Evolutionary conservation across 2,888 invertebrate genomes (phyloP).

Genomic region (Anthrax anthrax): DNA sequence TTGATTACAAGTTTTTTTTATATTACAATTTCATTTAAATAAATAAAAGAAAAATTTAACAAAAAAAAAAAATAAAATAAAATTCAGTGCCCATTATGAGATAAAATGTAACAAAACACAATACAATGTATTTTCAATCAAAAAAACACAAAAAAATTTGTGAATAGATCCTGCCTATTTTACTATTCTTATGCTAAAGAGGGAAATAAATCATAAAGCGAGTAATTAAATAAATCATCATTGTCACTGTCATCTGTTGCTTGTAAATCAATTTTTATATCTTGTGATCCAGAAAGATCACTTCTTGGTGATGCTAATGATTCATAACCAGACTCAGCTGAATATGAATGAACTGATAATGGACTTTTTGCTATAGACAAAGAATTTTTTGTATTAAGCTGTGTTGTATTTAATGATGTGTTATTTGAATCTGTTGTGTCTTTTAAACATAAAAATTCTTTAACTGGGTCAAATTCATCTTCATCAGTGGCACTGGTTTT

Average conservation of each 20-base stretch:
- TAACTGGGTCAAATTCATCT: constrained; percentile 24
- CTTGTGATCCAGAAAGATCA: constrained; percentile 3
- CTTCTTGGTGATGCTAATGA: constrained; percentile 45
- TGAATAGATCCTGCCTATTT: too few species aligned
- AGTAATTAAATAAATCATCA: not conserved
- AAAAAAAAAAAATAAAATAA: too few species aligned
- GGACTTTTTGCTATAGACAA: constrained; percentile 19
- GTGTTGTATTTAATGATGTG: not conserved
- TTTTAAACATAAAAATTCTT: constrained; percentile 19
- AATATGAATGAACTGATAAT: constrained; percentile 24
- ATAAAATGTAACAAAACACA: too few species aligned
- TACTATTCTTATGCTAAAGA: not conserved
- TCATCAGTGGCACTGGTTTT: constrained; percentile 20
- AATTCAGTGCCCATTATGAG: too few species aligned
- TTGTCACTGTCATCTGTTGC: not conserved
- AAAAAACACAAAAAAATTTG: too few species aligned
- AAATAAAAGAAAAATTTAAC: too few species aligned
- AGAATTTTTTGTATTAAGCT: not conserved
- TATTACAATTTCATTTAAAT: too few species aligned
- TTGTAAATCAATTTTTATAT: not conserved
- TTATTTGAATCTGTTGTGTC: too few species aligned
- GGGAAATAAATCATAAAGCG: not conserved
- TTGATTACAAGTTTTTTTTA: too few species aligned
- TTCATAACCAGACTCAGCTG: constrained; percentile 51
- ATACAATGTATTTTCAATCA: too few species aligned